Conservation (phyloP, 2,888 invertebrate species). For the Sesia apiformis region DNA sequence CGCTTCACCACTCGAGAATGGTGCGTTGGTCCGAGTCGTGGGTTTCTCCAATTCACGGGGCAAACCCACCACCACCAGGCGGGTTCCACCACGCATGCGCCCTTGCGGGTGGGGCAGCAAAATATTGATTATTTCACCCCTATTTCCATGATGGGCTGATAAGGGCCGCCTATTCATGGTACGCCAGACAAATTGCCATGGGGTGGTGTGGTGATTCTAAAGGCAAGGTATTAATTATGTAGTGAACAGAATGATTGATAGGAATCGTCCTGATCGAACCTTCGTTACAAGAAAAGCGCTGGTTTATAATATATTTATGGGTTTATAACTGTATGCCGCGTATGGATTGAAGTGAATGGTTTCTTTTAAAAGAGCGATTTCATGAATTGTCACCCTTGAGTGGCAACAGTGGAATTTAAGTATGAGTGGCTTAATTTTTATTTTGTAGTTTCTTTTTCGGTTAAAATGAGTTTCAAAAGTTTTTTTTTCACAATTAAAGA, state of each 20-base stretch:
- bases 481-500: no score
- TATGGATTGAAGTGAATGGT: no score
- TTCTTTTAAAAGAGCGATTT: no score
- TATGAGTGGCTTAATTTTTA: no score
- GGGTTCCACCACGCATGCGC: slow-evolving; percentile 59
- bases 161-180: slow-evolving; percentile 48
- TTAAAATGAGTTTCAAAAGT: no score
- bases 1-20: slow-evolving; percentile 44
- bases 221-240: slow-evolving; percentile 61
- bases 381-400: no score
- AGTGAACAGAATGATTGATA: slow-evolving; percentile 61
- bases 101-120: slow-evolving; percentile 45
- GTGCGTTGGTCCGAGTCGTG: slow-evolving; percentile 38
- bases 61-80: slow-evolving; percentile 58
- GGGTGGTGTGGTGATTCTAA: slow-evolving; percentile 46
- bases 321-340: no score
- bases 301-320: no score
- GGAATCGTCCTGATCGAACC: slow-evolving; percentile 28
- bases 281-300: not conserved
- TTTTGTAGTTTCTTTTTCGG: no score
- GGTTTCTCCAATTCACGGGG: slow-evolving; percentile 43
- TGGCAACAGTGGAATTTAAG: no score
- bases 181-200: slow-evolving; percentile 52
- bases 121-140: slow-evolving; percentile 65
- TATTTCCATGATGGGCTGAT: slow-evolving; percentile 59